Evolutionary conservation across 2,888 invertebrate species (phyloP).

Genomic region (Dynastes tityus): DNA sequence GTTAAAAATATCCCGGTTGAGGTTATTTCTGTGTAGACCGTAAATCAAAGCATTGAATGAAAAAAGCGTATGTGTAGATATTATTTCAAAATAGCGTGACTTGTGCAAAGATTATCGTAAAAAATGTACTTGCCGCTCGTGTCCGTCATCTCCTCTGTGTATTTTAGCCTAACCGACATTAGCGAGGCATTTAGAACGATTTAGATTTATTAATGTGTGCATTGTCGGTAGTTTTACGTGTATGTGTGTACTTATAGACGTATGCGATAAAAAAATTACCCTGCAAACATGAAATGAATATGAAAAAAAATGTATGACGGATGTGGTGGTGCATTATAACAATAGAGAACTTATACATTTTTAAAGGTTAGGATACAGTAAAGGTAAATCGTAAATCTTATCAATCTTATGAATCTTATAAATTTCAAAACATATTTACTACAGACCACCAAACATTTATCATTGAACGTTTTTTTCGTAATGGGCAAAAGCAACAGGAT

Average conservation of each 20-base stretch:
- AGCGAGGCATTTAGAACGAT: neutral
- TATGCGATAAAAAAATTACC: neutral
- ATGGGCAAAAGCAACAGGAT: no score
- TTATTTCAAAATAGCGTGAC: constrained; percentile 14
- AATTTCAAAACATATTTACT: no score
- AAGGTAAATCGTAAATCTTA: no score
- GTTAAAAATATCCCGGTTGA: constrained; percentile 30
- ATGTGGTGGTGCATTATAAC: no score
- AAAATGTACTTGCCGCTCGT: constrained; percentile 11
- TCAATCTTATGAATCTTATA: no score
- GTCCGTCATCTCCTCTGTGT: neutral
- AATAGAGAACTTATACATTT: no score
- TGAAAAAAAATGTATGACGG: no score
- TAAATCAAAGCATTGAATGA: constrained; percentile 31
- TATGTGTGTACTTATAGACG: neutral
- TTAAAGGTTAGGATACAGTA: no score
- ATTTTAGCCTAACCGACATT: neutral
- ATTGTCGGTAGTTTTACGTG: neutral
- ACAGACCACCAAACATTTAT: no score
- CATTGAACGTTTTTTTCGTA: no score
- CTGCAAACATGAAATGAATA: neutral
- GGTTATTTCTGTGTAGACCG: constrained; percentile 34
- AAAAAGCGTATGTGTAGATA: neutral
- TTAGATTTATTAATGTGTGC: neutral
- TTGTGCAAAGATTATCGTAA: constrained; percentile 24